Conservation (phyloP, 2,888 invertebrate genomes). For the Parnassius mnemosyne region DNA sequence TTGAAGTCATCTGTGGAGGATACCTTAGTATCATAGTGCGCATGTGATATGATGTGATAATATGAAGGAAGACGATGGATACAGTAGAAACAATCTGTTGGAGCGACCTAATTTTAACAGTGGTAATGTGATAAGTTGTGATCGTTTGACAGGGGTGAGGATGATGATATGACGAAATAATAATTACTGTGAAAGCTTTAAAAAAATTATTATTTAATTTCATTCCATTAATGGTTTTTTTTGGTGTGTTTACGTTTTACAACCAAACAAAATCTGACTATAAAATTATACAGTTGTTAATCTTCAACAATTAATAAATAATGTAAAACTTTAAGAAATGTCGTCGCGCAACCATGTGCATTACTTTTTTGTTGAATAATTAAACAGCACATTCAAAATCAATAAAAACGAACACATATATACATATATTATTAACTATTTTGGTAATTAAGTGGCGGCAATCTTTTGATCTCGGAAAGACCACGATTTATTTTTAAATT, state of each 20-base stretch:
- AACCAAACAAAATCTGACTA: constrained; percentile 5
- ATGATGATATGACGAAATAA: no score
- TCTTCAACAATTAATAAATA: constrained; percentile 19
- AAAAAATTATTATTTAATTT: no score
- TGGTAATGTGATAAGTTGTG: no score
- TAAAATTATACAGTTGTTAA: constrained; percentile 15
- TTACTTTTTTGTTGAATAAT: constrained; percentile 21
- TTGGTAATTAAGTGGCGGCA: constrained; percentile 6
- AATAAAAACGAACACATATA: constrained; percentile 6
- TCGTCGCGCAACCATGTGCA: background rate
- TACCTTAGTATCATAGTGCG: no score
- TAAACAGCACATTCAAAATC: constrained; percentile 6
- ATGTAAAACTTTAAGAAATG: constrained; percentile 19
- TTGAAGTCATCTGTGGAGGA: no score
- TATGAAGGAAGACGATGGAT: no score
- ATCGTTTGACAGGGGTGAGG: no score
- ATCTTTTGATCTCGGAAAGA: constrained; percentile 13
- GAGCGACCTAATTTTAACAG: no score
- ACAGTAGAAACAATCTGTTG: no score
- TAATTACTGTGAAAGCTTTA: no score
- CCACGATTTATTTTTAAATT: background rate
- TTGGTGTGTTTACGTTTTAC: background rate
- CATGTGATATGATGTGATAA: no score
- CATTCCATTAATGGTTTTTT: no score
- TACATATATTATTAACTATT: constrained; percentile 8